phyloP scores from a whole-genome alignment of 2,888 invertebrate species.

The Lasius platythorax region DNA sequence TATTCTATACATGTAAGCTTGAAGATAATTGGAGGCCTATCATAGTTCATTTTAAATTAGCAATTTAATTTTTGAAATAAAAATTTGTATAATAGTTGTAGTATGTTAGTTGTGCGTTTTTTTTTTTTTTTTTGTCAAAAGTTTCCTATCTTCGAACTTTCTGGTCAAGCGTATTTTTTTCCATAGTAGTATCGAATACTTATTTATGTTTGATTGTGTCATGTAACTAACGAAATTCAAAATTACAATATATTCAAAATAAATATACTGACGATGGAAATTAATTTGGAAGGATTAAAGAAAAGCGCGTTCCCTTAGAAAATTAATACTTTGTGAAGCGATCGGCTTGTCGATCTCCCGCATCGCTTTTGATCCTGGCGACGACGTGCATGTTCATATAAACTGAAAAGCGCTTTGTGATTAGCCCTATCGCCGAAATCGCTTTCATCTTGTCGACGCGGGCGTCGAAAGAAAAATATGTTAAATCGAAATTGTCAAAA shows the following conservation, averaged over 20 bases:
- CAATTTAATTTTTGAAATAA: background rate
- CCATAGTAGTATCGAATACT: background rate
- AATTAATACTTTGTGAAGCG: conserved; percentile 44
- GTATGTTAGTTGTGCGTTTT: background rate
- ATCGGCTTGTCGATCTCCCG: conserved; percentile 44
- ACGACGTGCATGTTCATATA: conserved; percentile 44
- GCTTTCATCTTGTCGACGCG: conserved; percentile 45
- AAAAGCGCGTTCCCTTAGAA: conserved; percentile 31
- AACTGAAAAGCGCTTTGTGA: conserved; percentile 52
- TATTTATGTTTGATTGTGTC: background rate
- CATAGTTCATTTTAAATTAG: background rate
- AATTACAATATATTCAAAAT: background rate
- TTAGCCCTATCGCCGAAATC: conserved; percentile 34
- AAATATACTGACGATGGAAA: background rate
- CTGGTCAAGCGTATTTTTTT: background rate
- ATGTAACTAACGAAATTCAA: background rate
- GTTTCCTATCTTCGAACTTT: background rate
- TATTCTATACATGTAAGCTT: background rate
- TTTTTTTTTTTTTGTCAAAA: background rate
- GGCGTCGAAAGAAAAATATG: conserved; percentile 42
- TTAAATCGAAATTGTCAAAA: conserved; percentile 52
- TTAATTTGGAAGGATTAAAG: conserved; percentile 4
- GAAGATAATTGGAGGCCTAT: background rate
- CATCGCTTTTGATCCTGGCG: conserved; percentile 48
- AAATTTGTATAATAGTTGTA: background rate